Evolutionary conservation across 2,797 vertebrate genomes (phyloP).

Genomic region (Notoglanidium macrostoma): DNA sequence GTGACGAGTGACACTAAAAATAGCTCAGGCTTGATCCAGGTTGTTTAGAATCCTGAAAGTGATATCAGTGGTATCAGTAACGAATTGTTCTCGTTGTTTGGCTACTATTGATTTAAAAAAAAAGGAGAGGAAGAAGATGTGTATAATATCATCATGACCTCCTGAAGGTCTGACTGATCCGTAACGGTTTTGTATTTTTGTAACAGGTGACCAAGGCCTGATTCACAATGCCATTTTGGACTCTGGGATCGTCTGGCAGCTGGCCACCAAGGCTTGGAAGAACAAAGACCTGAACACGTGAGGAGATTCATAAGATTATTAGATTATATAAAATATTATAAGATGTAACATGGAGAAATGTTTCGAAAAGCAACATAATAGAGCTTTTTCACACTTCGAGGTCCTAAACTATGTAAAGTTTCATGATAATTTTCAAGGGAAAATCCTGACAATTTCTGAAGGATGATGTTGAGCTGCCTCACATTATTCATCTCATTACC

Average conservation of each 20-base stretch:
- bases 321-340: no score
- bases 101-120: no score
- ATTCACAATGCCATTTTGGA: conserved; percentile 97
- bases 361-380: background rate
- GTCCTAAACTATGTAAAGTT: no score
- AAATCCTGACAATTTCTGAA: background rate
- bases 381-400: background rate
- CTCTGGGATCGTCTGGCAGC: conserved; percentile 89
- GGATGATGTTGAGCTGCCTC: background rate
- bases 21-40: no score
- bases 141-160: background rate
- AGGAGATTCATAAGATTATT: conserved; percentile 48
- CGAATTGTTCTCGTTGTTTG: no score
- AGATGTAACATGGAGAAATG: background rate
- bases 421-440: no score
- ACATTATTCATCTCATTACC: background rate
- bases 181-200: conserved; percentile 20
- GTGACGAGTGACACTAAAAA: background rate
- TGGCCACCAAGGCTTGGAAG: conserved; percentile 91
- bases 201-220: conserved; percentile 89
- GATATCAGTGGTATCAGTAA: background rate
- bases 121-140: background rate
- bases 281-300: conserved; percentile 95
- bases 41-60: background rate
- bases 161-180: background rate